phyloP scores from a whole-genome alignment of 2,888 invertebrate genomes.

The Odontothrips loti region DNA sequence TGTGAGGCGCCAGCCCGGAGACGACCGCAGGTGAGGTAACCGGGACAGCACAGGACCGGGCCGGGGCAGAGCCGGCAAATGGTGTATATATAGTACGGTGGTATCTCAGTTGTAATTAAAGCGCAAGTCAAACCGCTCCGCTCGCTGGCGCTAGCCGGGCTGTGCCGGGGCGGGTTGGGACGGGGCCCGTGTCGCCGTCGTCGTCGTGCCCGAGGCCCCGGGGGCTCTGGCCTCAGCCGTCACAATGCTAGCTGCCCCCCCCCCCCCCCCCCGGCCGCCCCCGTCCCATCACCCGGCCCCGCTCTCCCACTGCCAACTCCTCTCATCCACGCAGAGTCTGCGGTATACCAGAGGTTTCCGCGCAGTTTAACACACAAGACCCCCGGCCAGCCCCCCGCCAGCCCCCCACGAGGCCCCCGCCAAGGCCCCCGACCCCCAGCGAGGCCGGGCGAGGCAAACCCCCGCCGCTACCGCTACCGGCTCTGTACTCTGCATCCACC shows the following conservation, averaged over 20 bases:
- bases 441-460: background rate
- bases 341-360: conserved; percentile 16
- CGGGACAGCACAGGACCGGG: background rate
- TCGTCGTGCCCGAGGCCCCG: background rate
- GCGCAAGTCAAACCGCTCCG: conserved; percentile 1
- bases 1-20: background rate
- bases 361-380: conserved; percentile 24
- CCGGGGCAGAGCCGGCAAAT: background rate
- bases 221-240: background rate
- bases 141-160: background rate
- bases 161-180: too few relatives aligned
- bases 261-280: background rate
- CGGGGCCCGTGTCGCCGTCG: background rate
- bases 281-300: too few relatives aligned
- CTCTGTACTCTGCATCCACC: too few relatives aligned
- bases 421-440: background rate
- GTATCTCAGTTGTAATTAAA: conserved; percentile 23
- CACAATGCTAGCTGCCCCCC: background rate
- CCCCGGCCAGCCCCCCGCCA: background rate
- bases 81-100: background rate
- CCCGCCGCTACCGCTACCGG: too few relatives aligned
- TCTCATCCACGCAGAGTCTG: conserved; percentile 14
- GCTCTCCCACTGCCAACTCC: background rate
- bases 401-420: too few relatives aligned
- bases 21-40: too few relatives aligned